Evolutionary conservation across 2,797 vertebrate genomes (phyloP), one percentile per base, ranked within the genome.

Genomic region (Podarcis lilfordi): DNA sequence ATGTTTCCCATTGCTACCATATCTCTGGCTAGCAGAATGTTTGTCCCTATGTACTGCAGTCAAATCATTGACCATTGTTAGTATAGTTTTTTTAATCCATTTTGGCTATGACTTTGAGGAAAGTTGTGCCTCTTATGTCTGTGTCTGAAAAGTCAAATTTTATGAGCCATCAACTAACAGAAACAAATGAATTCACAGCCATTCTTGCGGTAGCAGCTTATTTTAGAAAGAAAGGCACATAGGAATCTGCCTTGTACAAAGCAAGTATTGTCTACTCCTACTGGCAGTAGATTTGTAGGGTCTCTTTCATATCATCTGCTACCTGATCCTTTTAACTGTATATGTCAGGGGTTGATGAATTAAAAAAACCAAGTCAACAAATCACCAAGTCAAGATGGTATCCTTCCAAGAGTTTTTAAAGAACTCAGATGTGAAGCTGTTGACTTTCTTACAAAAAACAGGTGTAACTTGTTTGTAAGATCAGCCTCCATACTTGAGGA

Each of bases 1-100:
- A 92, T 92, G 83, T 86, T 90, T 86, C 74, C 59, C 59, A 69
- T 89, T 85, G 88, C 80, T 86, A 8, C n/a, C 61, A 37, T 88
- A 82, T 90, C 86, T 82, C 50, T 87, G 78, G 82, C 43, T 85
- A 71, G 61, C 77, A 85, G 69, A 27, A 76, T 69, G 21, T 82
- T 69, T 69, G 61, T 90, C 71, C 59, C 55, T 69, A n/a, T 35
- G 29, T 2, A 37, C 35, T 61, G 27, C 35, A 71, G 45, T 19
- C 43, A 76, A 23, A 74, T 68, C 66, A 81, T 27, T 50, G 69
- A 85, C 59, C 66, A 64, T 61, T 80, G 17, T 84, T 80, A 32
- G 21, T 64, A 37, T 13, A 80, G 10, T 89, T 84, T 45, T 69
- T 35, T 2, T 5, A 37, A 29, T 55, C 3, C 72, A 55, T 68